Percentiles rank a stretch among this genome's conserved stretches.
Evolutionary conservation across 1,140 invertebrate genomes (phyloP).

Genomic region (Drosophila ficusphila): DNA sequence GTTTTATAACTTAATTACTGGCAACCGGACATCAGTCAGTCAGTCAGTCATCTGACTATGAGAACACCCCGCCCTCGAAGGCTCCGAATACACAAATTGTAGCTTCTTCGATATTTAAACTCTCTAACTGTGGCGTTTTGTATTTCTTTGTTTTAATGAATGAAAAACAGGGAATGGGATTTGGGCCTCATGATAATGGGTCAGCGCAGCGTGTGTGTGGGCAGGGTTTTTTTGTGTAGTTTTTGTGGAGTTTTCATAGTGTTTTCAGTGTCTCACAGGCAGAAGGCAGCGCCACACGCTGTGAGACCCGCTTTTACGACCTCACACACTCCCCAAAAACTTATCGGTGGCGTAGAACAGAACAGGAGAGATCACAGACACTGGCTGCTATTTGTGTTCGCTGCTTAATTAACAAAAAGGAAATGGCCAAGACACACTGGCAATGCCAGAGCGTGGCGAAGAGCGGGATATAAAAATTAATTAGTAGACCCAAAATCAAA

Average conservation of each 20-base stretch:
- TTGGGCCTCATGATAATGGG: conserved; percentile 42
- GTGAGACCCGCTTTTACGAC: conserved; percentile 53
- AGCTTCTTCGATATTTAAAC: conserved; percentile 77
- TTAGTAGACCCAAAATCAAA: conserved; percentile 62
- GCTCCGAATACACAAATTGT: conserved; percentile 66
- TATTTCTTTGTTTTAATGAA: conserved; percentile 50
- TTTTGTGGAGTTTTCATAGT: neutral
- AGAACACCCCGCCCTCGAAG: neutral
- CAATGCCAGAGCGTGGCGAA: conserved; percentile 56
- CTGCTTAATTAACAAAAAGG: conserved; percentile 74
- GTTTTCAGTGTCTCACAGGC: conserved; percentile 2
- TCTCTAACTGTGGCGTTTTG: conserved; percentile 14
- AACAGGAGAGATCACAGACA: conserved; percentile 35
- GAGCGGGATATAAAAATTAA: conserved; percentile 77
- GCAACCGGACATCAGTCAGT: conserved; percentile 15
- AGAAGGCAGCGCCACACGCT: conserved; percentile 62
- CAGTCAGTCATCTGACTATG: neutral
- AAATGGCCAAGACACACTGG: conserved; percentile 25
- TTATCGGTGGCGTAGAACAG: neutral
- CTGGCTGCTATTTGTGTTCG: conserved; percentile 62
- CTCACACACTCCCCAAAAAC: conserved; percentile 11
- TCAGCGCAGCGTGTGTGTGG: conserved; percentile 44
- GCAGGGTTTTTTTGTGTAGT: conserved; percentile 13
- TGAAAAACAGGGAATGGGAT: conserved; percentile 52
- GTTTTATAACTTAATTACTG: conserved; percentile 76